These are phyloP conservation scores for Oryzaephilus surinamensis DNA, from an alignment of 1,140 invertebrate species.

Conservation along the genomic window DNA sequence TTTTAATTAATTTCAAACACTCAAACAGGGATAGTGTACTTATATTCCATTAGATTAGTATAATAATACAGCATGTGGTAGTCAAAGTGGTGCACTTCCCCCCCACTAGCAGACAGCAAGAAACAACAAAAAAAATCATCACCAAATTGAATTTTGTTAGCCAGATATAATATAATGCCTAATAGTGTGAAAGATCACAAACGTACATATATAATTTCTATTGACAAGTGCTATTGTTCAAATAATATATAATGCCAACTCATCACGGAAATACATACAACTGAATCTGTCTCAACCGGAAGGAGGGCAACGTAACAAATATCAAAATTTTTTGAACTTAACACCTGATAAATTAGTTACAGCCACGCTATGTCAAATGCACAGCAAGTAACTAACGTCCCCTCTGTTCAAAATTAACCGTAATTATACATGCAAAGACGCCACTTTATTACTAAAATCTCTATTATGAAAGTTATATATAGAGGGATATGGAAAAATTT, in stretches of 20 bases:
- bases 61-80: constrained; percentile 26
- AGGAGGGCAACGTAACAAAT: constrained; percentile 22
- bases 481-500: no score
- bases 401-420: constrained; percentile 12
- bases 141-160: no score
- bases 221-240: constrained; percentile 28
- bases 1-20: constrained; percentile 27
- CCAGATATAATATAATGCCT: no score
- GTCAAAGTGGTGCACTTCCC: no score
- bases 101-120: no score
- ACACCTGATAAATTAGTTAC: constrained; percentile 27
- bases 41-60: constrained; percentile 27
- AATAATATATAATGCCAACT: constrained; percentile 23
- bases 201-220: constrained; percentile 18
- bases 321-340: constrained; percentile 18
- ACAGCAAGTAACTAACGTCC: no score
- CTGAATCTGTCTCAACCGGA: constrained; percentile 20
- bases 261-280: constrained; percentile 23
- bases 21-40: constrained; percentile 26
- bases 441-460: no score
- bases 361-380: constrained; percentile 13
- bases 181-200: no score
- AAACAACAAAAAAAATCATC: no score
- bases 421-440: constrained; percentile 6
- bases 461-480: no score